Base-by-base conservation (phyloP, 2,888 invertebrate genomes). In the Chloromyia formosa region DNA sequence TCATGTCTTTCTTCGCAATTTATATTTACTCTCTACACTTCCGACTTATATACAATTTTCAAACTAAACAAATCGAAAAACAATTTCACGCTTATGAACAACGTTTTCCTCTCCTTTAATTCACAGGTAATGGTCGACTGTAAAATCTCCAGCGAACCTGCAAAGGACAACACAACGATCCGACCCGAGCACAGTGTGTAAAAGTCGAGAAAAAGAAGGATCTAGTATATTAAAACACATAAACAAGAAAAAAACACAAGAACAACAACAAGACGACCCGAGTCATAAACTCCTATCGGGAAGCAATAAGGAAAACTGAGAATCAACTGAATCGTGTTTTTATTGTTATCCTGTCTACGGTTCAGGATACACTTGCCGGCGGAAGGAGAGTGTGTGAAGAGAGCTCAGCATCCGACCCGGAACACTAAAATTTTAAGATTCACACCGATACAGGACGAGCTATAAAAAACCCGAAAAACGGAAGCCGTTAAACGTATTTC, bases 1-100 rank as follows among this genome's bases (percentile, higher is more conserved):
- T 16, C 35, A 4, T 40, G 16, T 62, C 56, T 18, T 10, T 23
- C 40, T 62, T 60, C 14, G 5, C 14, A 4, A 62, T 16, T n/a
- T 40, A 62, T 23, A 35, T 62, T 12, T 40, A n/a, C 49, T 49
- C 27, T 35, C n/a, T 18, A 62, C 35, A 62, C 40, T 62, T 35
- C 27, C 27, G 40, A 35, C 40, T 62, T 35, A 7, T n/a, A 62
- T 40, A 35, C 62, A 40, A 62, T 60, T 22, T 40, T 40, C 27
- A 22, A 62, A 66, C 23, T 22, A 45, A 66, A 66, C 71, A 71
- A 69, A 71, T 71, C 71, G 58, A 71, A 71, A 71, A 71, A 42
- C 71, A 71, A 71, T 71, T 71, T 71, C 71, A 71, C 71, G 71
- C 56, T 71, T 71, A 69, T 69, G 56, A 54, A 69, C 53, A 1